Evolutionary conservation across 2,113 vertebrate genomes (phyloP).

Genomic region (Taxidea taxus): DNA sequence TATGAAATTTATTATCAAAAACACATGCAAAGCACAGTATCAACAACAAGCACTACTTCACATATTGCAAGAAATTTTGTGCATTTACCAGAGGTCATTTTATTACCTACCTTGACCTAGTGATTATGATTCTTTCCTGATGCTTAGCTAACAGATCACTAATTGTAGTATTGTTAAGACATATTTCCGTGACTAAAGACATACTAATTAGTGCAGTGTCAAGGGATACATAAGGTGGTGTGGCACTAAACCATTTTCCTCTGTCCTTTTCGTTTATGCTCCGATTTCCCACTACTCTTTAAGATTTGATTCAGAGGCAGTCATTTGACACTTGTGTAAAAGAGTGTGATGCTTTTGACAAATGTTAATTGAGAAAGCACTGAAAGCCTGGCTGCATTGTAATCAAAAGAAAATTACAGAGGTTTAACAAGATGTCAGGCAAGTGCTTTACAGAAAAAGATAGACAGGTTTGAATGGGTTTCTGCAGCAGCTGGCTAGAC

Average conservation of each 20-base stretch:
- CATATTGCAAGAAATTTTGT: constrained; percentile 2
- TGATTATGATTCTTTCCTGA: constrained; percentile 53
- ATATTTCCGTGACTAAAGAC: constrained; percentile 80
- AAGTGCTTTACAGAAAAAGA: constrained; percentile 74
- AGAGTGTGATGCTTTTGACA: constrained; percentile 86
- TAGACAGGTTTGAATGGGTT: constrained; percentile 74
- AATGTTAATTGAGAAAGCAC: constrained; percentile 89
- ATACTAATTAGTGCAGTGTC: constrained; percentile 79
- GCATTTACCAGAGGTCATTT: constrained; percentile 51
- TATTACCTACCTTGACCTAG: neutral
- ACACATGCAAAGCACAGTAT: neutral
- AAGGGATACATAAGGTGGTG: constrained; percentile 64
- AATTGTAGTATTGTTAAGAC: constrained; percentile 78
- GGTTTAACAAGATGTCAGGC: constrained; percentile 85
- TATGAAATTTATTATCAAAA: neutral
- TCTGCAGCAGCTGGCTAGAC: constrained; percentile 58
- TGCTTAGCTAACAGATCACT: constrained; percentile 74
- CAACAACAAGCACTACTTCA: neutral
- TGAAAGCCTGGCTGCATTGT: constrained; percentile 82
- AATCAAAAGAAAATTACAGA: constrained; percentile 85
- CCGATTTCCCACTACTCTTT: neutral
- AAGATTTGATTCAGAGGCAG: constrained; percentile 66
- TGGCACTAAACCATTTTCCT: constrained; percentile 48
- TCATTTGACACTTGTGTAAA: constrained; percentile 74
- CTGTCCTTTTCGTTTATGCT: constrained; percentile 9